These are phyloP conservation scores for Meteorus colon DNA, from an alignment of 2,888 invertebrate species.

Conservation along the genomic window DNA sequence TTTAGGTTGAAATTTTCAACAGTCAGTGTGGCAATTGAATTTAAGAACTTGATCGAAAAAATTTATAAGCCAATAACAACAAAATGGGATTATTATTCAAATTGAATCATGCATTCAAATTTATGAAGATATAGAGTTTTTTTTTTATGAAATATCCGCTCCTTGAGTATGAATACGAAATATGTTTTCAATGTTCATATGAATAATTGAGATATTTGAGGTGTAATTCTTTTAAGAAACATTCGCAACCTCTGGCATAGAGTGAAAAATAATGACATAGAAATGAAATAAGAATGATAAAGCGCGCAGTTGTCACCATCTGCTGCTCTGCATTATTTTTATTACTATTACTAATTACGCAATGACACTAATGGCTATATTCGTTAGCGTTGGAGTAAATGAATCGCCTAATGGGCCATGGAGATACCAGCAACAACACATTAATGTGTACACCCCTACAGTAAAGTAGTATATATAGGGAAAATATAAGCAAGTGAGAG, in stretches of 20 bases:
- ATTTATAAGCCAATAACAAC: too few species aligned
- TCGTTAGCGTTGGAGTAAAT: conserved; percentile 55
- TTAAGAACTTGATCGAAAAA: too few species aligned
- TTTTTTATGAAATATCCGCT: too few species aligned
- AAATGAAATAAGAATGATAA: background rate
- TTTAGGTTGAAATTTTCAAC: too few species aligned
- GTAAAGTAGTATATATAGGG: conserved; percentile 18
- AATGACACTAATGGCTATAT: conserved; percentile 38
- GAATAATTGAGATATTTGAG: too few species aligned
- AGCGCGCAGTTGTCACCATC: background rate
- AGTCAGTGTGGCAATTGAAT: too few species aligned
- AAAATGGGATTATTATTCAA: too few species aligned
- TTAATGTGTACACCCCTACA: background rate
- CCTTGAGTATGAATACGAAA: too few species aligned
- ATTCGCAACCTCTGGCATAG: background rate
- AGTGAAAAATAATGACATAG: background rate
- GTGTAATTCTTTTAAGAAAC: too few species aligned
- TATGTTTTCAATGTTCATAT: too few species aligned
- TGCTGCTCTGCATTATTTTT: background rate
- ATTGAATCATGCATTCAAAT: too few species aligned
- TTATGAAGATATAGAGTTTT: too few species aligned
- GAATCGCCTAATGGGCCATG: conserved; percentile 58
- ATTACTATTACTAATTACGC: background rate
- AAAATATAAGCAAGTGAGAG: conserved; percentile 2
- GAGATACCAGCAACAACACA: conserved; percentile 41